Evolutionary conservation across 2,888 invertebrate species (phyloP).

Genomic region (Sphinx pinastri): DNA sequence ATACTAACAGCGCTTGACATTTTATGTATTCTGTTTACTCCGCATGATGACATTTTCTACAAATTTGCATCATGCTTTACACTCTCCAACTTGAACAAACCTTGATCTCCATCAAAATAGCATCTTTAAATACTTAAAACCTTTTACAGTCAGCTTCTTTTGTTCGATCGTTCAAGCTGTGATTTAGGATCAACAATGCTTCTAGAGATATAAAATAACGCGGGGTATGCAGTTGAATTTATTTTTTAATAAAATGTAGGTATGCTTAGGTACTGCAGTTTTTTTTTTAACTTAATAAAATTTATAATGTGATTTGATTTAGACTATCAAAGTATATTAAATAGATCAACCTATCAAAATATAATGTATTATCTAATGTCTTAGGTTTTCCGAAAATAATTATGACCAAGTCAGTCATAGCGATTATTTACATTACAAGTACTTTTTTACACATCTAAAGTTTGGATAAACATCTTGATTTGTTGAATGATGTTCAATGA

Average conservation of each 20-base stretch:
- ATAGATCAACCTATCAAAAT: too few species aligned
- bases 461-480: neutral
- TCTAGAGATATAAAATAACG: neutral
- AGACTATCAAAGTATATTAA: too few species aligned
- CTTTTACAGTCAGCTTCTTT: neutral
- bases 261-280: too few species aligned
- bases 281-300: neutral
- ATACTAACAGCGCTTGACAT: neutral
- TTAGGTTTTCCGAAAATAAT: too few species aligned
- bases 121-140: neutral
- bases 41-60: neutral
- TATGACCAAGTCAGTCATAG: too few species aligned
- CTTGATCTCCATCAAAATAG: conserved; percentile 4
- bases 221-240: neutral
- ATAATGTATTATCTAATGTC: too few species aligned
- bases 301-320: neutral
- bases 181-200: neutral
- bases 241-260: neutral
- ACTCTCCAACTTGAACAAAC: neutral
- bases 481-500: neutral
- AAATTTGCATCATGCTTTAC: neutral
- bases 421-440: too few species aligned
- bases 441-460: too few species aligned
- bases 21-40: neutral
- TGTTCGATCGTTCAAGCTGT: neutral